Base-by-base conservation (phyloP, 1,140 invertebrate genomes). In the Heterodera schachtii region DNA sequence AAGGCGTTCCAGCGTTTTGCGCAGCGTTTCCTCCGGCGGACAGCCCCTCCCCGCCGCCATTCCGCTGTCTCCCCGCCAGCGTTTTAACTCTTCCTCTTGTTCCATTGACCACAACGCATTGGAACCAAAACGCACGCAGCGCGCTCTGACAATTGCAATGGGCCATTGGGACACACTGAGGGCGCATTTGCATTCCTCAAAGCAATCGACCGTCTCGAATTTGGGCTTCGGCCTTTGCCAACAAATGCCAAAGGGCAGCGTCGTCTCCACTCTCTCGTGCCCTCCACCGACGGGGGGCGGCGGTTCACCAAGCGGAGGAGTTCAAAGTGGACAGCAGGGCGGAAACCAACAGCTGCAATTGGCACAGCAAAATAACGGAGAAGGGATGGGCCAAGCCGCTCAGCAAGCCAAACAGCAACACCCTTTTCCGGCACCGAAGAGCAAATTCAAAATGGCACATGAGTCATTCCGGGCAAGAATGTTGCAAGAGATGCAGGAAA, bases 391-490 rank as follows among this genome's bases (percentile, higher is more conserved):
- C 16, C 43, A n/a, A 16, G 5, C 75, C 5, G 5, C 75, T 6
- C 75, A 57, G 41, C 66, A 16, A 7, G 57, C 43, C 41, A 57
- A 76, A 78, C 70, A 69, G 47, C 77, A 78, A 4, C 77, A 78
- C 46, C 77, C 77, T 7, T 78, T 78, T 70, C 77, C 77, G 19
- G 77, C 71, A n/a, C 81, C 85, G 11, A 85, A 86, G 70, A 78
- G 83, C n/a, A 85, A 85, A 60, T 85, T 85, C 41, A 82, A 84
- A 67, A 83, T 85, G 81, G 84, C 84, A 19, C 85, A 86, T 49
- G 85, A 87, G 52, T 77, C 73, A 44, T 86, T 86, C 75, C 44
- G 85, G 49, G 74, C 81, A 11, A 80, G 85, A n/a, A 86, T 86
- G 85, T 83, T 86, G 74, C 85, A 85, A 67, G 84, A 85, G 69